Percentiles rank a stretch among this genome's conserved stretches.
These are phyloP conservation scores for Centropristis striata DNA, from an alignment of 2,113 vertebrate species.

Conservation along the genomic window DNA sequence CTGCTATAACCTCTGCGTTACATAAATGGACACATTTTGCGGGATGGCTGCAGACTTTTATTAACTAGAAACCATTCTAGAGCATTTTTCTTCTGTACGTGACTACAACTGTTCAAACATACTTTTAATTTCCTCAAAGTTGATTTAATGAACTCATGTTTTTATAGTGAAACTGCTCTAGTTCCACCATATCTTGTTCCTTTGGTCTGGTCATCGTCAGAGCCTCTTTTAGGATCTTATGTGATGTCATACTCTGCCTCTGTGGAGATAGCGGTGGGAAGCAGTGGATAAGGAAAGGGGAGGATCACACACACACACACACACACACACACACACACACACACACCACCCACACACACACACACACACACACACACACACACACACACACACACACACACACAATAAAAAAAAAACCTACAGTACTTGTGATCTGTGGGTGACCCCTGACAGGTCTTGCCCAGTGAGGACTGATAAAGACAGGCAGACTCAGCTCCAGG, in stretches of 20 bases:
- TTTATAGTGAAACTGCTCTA: slow-evolving; percentile 3
- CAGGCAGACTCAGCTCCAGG: slow-evolving; percentile 27
- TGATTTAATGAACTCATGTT: slow-evolving; percentile 24
- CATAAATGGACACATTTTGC: no score
- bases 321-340: slow-evolving; percentile 5
- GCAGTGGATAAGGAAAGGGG: slow-evolving; percentile 50
- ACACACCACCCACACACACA: slow-evolving; percentile 6
- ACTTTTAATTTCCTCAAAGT: not conserved
- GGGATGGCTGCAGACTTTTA: no score
- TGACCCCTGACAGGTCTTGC: slow-evolving; percentile 29
- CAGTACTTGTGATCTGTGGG: slow-evolving; percentile 1
- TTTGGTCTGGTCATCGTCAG: slow-evolving; percentile 64
- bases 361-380: slow-evolving; percentile 18
- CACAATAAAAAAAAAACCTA: slow-evolving; percentile 15
- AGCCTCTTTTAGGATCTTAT: slow-evolving; percentile 42
- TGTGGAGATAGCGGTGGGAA: slow-evolving; percentile 45
- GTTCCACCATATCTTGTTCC: slow-evolving; percentile 13
- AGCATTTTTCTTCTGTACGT: not conserved
- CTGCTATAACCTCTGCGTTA: no score
- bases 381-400: not conserved
- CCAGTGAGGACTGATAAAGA: slow-evolving; percentile 49
- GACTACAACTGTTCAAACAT: not conserved
- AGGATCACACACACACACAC: slow-evolving; percentile 20
- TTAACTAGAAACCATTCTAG: no score
- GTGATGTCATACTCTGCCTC: slow-evolving; percentile 58